Base-by-base conservation (phyloP, 2,113 vertebrate genomes). In the Falco punctatus region DNA sequence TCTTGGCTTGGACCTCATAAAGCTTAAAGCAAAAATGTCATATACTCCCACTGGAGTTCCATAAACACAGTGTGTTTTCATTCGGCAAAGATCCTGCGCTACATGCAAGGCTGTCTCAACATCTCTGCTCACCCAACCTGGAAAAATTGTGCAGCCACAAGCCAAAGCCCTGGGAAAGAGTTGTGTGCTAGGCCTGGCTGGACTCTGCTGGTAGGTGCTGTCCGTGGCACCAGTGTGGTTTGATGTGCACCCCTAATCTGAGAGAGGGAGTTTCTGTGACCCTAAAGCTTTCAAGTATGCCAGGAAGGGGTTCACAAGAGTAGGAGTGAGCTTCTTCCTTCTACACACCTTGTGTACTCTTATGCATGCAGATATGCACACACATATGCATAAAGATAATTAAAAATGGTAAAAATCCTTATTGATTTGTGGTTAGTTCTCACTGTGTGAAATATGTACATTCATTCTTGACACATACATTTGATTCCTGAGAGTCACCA, bases 21-120 rank as follows among this genome's bases (percentile, higher is more conserved):
- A 82, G 42, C 81, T 92, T 81, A 79, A 80, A 66, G 81, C 70
- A 92, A 49, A 89, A 95, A 80, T 87, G 79, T 87, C 73, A 70
- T 77, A 69, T 85, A 88, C 52, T 88, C 78, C 71, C 33, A n/a
- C 62, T 80, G 66, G 66, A 72, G 49, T 80, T 89, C 85, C 74
- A 57, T 92, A 81, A 89, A 75, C 57, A 74, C 48, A 27, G 35
- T 10, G 14, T 0, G 0, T 70, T 94, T 83, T 88, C 72, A 49
- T 42, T 80, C 1, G 3, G 44, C 51, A 58, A 40, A 72, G 80
- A 52, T 83, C 80, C 48, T 51, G 54, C n/a, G 4, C 49, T 65
- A 38, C 3, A 1, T 85, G 49, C 49, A 52, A 81, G 81, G 52
- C 42, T 87, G 23, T 69, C 40, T 82, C 30, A 38, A 86, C 86